phyloP scores from a whole-genome alignment of 2,888 invertebrate genomes.

The Argyra leucocephala region DNA sequence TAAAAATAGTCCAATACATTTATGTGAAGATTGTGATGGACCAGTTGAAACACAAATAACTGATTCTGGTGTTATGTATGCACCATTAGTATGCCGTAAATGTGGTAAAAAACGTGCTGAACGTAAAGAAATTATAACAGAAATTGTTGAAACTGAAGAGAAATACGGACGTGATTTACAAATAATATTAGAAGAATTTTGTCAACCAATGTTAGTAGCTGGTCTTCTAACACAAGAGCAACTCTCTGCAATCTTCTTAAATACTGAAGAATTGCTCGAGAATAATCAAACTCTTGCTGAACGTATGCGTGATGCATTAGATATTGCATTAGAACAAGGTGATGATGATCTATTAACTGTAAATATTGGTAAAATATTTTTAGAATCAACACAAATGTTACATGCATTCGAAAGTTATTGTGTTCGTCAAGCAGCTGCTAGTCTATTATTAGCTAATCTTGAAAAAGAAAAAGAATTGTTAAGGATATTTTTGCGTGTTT shows the following conservation, averaged over 20 bases:
- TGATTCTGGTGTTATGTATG: conserved; percentile 61
- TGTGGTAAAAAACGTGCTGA: conserved; percentile 82
- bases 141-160: conserved; percentile 92
- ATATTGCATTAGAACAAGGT: conserved; percentile 72
- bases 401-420: conserved; percentile 93
- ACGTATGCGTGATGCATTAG: conserved; percentile 74
- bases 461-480: conserved; percentile 92
- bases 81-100: conserved; percentile 74
- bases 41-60: conserved; percentile 66
- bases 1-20: conserved; percentile 54
- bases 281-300: conserved; percentile 78
- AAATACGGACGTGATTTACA: conserved; percentile 88
- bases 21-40: conserved; percentile 82
- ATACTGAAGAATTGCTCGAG: conserved; percentile 83
- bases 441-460: conserved; percentile 74
- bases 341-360: conserved; percentile 78
- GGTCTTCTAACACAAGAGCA: conserved; percentile 86
- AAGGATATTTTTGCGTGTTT: conserved; percentile 86
- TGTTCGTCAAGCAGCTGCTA: conserved; percentile 83
- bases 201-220: conserved; percentile 85
- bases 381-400: conserved; percentile 86
- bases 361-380: conserved; percentile 80
- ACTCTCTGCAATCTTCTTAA: conserved; percentile 83
- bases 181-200: conserved; percentile 86
- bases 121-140: conserved; percentile 86